phyloP scores from a whole-genome alignment of 2,797 vertebrate species.

The Amblyopsis hoosieri region DNA sequence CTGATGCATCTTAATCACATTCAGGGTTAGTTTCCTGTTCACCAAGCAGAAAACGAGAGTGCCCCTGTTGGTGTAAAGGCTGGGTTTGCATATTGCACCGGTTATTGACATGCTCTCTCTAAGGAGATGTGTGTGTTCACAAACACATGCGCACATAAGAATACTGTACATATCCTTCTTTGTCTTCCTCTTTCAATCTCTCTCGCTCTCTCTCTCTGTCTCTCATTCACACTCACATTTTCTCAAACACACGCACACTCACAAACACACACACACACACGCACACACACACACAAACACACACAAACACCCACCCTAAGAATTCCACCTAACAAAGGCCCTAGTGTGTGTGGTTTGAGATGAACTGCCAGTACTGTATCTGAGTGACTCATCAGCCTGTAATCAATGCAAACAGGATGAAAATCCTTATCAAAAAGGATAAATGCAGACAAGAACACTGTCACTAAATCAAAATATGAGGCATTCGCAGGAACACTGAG shows the following conservation, averaged over 20 bases:
- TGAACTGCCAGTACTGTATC: conserved; percentile 73
- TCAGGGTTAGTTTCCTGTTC: conserved; percentile 63
- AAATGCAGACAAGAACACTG: conserved; percentile 74
- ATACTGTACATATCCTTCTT: conserved; percentile 36
- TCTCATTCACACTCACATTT: conserved; percentile 36
- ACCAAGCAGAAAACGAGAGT: conserved; percentile 66
- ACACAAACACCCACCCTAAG: conserved; percentile 34
- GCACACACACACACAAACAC: conserved; percentile 24
- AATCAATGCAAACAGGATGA: conserved; percentile 82
- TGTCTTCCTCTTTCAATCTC: not conserved
- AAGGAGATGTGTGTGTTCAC: conserved; percentile 33
- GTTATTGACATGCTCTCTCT: too few relatives aligned
- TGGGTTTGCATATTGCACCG: not conserved
- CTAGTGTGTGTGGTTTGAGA: conserved; percentile 74
- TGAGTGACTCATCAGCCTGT: conserved; percentile 77
- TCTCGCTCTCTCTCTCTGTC: not conserved
- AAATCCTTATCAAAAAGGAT: conserved; percentile 77
- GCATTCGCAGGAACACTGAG: conserved; percentile 57
- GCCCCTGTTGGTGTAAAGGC: conserved; percentile 61
- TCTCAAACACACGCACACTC: conserved; percentile 10
- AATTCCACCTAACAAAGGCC: conserved; percentile 79
- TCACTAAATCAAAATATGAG: conserved; percentile 69
- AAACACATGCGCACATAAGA: conserved; percentile 50
- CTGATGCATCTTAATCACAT: conserved; percentile 49
- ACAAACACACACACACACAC: conserved; percentile 29